phyloP scores from a whole-genome alignment of 2,797 vertebrate species.

The Myripristis jacobus region DNA sequence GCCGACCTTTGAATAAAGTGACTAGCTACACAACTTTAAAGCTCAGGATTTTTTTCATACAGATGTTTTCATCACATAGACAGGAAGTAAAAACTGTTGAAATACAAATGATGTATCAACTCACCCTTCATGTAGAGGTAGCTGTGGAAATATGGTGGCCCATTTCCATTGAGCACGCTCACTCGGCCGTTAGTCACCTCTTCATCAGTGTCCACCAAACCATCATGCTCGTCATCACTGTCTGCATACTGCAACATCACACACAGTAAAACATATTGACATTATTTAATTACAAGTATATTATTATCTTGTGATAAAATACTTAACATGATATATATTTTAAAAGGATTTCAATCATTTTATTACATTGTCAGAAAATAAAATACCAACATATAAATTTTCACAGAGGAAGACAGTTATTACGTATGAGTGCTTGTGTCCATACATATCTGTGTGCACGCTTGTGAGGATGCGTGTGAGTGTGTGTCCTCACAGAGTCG shows the following conservation, averaged over 20 bases:
- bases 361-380: neutral
- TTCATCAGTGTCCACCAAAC: slow-evolving; percentile 94
- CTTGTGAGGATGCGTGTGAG: slow-evolving; percentile 73
- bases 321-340: no score
- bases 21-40: no score
- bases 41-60: no score
- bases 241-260: slow-evolving; percentile 89
- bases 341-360: no score
- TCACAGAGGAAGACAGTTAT: neutral
- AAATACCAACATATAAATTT: neutral
- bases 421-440: slow-evolving; percentile 38
- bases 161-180: slow-evolving; percentile 87
- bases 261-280: no score
- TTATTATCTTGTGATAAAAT: no score
- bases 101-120: no score
- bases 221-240: slow-evolving; percentile 91
- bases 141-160: slow-evolving; percentile 93
- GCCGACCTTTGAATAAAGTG: no score
- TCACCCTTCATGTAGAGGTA: slow-evolving; percentile 96
- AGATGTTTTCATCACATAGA: no score
- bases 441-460: slow-evolving; percentile 75
- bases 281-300: no score
- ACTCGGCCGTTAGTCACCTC: slow-evolving; percentile 89
- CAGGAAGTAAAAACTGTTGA: no score
- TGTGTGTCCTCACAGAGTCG: slow-evolving; percentile 89